Evolutionary conservation across 2,797 vertebrate species (phyloP), one percentile per base, ranked within the genome.

Genomic region (Phrynocephalus vlangalii): DNA sequence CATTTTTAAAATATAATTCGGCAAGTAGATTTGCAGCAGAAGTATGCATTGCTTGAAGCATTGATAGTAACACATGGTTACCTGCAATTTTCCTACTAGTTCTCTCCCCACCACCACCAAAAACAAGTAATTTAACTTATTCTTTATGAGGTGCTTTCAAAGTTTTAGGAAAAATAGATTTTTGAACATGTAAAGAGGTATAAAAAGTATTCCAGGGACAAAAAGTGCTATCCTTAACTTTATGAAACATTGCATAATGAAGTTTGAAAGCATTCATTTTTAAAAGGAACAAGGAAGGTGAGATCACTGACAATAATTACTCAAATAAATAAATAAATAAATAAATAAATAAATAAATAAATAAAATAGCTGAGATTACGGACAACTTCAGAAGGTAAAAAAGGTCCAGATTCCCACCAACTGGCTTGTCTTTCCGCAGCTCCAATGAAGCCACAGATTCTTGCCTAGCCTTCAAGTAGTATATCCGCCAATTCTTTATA

Each of bases 21-120:
- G 3, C 63, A n/a, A 84, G 52, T 82, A 81, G 44, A 83, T 92
- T 95, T 93, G 86, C 88, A 92, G 76, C 77, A 93, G 82, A 95
- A 94, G 70, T 86, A 92, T 86, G 90, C 18, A 79, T 87, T 91
- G 79, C 91, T 94, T 93, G 73, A 26, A 92, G 85, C 70, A 86
- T 72, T n/a, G 91, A 87, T 91, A 91, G 83, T 88, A 86, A 81
- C 82, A 85, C 9, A 70, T 89, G 85, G 87, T 80, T 67, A 60
- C 76, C 79, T 87, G 67, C 56, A 85, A 85, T 76, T 44, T 26
- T 50, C 3, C 2, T 50, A 28, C 10, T n/a, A 44, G 38, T 44
- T 4, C 38, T 44, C 38, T 44, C 38, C 38, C 38, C 38, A 2
- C 33, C 33, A 2, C 33, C 33, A 33, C 33, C 2, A 33, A 33